These are phyloP conservation scores for Lepus americanus DNA, from an alignment of 2,113 vertebrate species.

Conservation along the genomic window DNA sequence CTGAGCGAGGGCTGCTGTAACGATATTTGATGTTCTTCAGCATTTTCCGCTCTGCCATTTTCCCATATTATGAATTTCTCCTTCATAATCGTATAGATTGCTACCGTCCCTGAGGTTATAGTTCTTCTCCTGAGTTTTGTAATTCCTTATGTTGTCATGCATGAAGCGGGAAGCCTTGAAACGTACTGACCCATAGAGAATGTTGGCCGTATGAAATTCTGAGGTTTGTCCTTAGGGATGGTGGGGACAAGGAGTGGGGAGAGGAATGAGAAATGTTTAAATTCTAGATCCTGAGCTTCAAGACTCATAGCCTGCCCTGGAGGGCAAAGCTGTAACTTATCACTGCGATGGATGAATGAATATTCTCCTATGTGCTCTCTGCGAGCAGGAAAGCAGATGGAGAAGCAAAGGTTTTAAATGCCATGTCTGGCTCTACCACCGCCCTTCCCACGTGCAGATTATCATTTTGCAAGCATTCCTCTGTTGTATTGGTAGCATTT, in stretches of 20 bases:
- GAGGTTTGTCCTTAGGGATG: not conserved
- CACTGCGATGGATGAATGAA: not conserved
- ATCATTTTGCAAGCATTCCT: not conserved
- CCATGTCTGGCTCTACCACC: not conserved
- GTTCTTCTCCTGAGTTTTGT: not conserved
- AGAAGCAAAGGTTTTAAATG: conserved; percentile 10
- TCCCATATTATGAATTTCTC: not conserved
- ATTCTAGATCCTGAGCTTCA: conserved; percentile 24
- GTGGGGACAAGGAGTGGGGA: not conserved
- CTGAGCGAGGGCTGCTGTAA: not conserved
- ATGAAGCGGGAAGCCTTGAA: not conserved
- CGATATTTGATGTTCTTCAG: not conserved
- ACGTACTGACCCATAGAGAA: not conserved
- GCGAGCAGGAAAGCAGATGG: not conserved
- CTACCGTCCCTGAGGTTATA: not conserved
- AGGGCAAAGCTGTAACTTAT: not conserved
- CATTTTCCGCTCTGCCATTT: not conserved
- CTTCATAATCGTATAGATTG: conserved; percentile 21
- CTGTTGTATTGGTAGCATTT: not conserved
- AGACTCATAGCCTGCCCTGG: not conserved
- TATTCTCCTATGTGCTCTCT: not conserved
- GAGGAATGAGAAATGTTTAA: not conserved
- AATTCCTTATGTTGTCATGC: not conserved
- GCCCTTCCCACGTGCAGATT: not conserved
- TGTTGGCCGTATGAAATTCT: not conserved